Evolutionary conservation across 2,888 invertebrate species (phyloP), one percentile per base, ranked within the genome.

Genomic region (Ophraella communa): DNA sequence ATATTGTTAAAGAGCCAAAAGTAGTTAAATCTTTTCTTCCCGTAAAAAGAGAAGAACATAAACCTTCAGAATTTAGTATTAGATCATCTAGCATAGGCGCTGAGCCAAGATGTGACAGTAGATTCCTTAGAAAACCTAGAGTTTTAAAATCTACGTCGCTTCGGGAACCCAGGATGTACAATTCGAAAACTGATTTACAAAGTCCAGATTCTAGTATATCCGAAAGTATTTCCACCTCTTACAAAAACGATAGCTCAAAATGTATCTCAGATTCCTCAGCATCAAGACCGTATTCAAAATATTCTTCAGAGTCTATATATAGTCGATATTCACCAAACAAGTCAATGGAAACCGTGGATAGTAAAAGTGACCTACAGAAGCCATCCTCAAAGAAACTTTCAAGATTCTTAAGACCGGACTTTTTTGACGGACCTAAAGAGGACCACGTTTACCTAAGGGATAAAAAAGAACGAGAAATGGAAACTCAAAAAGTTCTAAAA

Each of bases 321-420:
- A 69, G 60, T n/a, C 67, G 70, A 59, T 74, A 73, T 57, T 73
- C 74, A 18, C 77, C 75, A 21, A 74, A 58, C 54, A 74, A 72
- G 67, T 64, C 71, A 39, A 59, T 65, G 27, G 67, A 64, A 53
- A 66, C 71, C 18, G 70, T 70, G 70, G 71, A 77, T 71, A 75
- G 75, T 53, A 77, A 77, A 76, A 75, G 78, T 69, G 78, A 77
- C 71, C 52, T 68, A 18, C 76, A 74, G 62, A 75, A 75, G 69
- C 74, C 76, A 55, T 75, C 77, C 58, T 70, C 70, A 45, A 73
- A 70, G 35, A 87, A 89, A 54, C 87, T 91, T 63, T 91, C 91
- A 7, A 84, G 93, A 62, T 93, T 92, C 80, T 81, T 93, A 63
- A 85, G 93, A 27, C 90, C 92, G 0, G 93, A 93, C 79, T 92